These are phyloP conservation scores for Myotis myotis DNA, from an alignment of 2,797 vertebrate genomes.

Conservation along the genomic window DNA sequence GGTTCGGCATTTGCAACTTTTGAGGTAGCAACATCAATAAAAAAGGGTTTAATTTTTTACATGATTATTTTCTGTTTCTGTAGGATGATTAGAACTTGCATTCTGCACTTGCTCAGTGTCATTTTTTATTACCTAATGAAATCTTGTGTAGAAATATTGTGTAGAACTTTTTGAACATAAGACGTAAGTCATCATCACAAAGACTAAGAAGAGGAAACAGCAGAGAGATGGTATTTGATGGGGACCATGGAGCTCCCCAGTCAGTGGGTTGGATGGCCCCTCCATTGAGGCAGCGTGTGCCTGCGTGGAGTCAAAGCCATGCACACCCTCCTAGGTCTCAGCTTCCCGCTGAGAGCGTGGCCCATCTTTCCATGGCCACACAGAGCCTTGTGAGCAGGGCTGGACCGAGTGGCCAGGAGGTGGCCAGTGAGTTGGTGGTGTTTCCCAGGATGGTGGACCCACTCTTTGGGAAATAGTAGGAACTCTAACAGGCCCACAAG, in stretches of 20 bases:
- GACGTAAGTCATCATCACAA: background rate
- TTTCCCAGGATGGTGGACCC: background rate
- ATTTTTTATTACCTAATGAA: background rate
- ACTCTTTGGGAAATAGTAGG: background rate
- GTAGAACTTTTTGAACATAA: slow-evolving; percentile 5
- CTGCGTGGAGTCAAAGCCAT: background rate
- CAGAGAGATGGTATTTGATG: background rate
- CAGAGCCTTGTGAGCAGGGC: background rate
- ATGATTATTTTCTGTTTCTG: background rate
- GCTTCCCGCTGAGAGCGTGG: background rate
- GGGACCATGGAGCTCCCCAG: background rate
- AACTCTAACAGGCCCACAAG: background rate
- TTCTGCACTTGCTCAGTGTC: background rate
- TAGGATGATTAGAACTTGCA: background rate
- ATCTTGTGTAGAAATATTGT: background rate
- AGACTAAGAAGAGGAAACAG: background rate
- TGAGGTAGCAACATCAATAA: background rate
- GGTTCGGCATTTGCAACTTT: background rate
- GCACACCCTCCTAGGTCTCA: background rate
- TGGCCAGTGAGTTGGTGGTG: background rate
- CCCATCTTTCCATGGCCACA: background rate
- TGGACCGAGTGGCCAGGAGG: background rate
- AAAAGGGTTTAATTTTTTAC: background rate
- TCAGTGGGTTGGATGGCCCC: background rate
- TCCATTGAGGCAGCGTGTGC: background rate